phyloP scores from a whole-genome alignment of 2,888 invertebrate genomes.

The Pandemis heparana region DNA sequence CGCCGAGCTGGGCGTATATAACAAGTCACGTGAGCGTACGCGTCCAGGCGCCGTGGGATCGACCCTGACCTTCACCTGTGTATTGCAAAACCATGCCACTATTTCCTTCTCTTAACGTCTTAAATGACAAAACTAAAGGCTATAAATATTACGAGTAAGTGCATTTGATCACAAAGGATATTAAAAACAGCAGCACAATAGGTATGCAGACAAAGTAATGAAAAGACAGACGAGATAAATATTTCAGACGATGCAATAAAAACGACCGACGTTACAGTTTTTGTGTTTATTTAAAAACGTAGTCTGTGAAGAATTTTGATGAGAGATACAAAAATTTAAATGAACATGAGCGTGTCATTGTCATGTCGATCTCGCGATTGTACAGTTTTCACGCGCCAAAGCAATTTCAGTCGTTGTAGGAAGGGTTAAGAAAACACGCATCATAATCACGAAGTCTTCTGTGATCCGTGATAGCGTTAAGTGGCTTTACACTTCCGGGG shows the following conservation, averaged over 20 bases:
- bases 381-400: conserved; percentile 20
- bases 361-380: conserved; percentile 20
- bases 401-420: conserved; percentile 9
- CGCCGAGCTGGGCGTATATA: conserved; percentile 46
- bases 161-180: conserved; percentile 31
- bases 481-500: conserved; percentile 28
- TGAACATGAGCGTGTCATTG: conserved; percentile 38
- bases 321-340: conserved; percentile 44
- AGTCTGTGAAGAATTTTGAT: conserved; percentile 32
- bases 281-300: conserved; percentile 49
- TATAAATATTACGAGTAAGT: conserved; percentile 30
- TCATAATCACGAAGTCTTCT: conserved; percentile 33
- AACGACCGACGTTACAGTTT: conserved; percentile 47
- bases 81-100: conserved; percentile 42
- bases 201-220: conserved; percentile 50
- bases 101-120: conserved; percentile 53
- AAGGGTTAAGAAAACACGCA: conserved; percentile 39
- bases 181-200: conserved; percentile 47
- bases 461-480: conserved; percentile 39
- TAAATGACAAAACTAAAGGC: conserved; percentile 52
- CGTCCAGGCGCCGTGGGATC: conserved; percentile 62
- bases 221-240: conserved; percentile 53
- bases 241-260: conserved; percentile 49
- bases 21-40: conserved; percentile 72
- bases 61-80: conserved; percentile 77